Base-by-base conservation (phyloP, 2,888 invertebrate species). In the Nemapogon koenigi region DNA sequence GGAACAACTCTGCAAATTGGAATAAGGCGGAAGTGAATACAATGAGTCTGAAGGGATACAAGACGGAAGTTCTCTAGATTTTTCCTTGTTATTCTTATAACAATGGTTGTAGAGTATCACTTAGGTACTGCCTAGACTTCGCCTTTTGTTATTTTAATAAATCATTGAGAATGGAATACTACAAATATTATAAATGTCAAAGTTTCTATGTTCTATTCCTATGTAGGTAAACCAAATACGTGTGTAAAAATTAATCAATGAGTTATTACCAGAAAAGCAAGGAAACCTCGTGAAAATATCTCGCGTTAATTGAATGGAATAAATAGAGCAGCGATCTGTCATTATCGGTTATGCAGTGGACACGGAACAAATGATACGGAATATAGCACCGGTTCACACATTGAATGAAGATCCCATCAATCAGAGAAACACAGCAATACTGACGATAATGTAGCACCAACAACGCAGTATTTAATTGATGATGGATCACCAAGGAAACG, bases 401-500 rank as follows among this genome's bases (percentile, higher is more conserved):
- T 57, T 46, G 55, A 46, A 64, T 63, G 61, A 17, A 59, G 60
- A 49, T 47, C 59, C 16, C 61, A 76, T 76, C 75, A 68, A 75
- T 75, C 73, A 76, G 64, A 51, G 49, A 54, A 42, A 50, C 53
- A 60, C 62, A 50, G 65, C 60, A 63, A 62, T 62, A 58, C 55
- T 51, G 49, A 61, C 57, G 67, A 69, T 75, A 72, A 71, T 68
- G 66, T 67, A 71, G 70, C 65, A 61, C 57, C 63, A 71, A 71
- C 71, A 64, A 60, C 58, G 59, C 59, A 60, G 56, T 59, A 59
- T 70, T 72, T 76, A 78, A 76, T 78, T 75, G 72, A 58, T 78
- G 75, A 76, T 75, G 64, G 76, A 78, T 76, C 56, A 55, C 50
- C 49, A 42, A 45, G 51, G 51, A 3, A 27, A 49, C 48, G 49